Evolutionary conservation across 2,888 invertebrate genomes (phyloP), one percentile per base, ranked within the genome.

Genomic region (Abscondita cerata): DNA sequence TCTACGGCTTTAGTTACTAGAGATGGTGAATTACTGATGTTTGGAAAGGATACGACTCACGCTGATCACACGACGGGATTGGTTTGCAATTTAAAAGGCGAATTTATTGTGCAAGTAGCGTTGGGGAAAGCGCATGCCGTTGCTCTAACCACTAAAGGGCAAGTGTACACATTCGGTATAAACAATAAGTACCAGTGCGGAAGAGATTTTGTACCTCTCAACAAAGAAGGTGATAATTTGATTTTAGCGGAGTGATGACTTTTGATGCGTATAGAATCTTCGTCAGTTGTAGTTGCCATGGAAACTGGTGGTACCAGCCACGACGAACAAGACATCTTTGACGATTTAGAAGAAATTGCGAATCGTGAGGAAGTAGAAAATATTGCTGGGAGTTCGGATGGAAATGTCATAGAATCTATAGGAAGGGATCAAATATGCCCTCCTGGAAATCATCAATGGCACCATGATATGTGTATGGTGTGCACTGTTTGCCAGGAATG

Each of bases 181-280:
- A 98, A 98, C 80, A 98, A 98, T 78, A 96, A 97, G 78, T 96
- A 96, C 0, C 98, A 98, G 77, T 98, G 98, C 81, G 98, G 98
- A 2, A 83, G 96, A 66, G 94, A 94, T 71, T 93, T 91, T 74
- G 68, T 84, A 36, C 77, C 81, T n/a, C 83, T 85, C 66, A 82
- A 83, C 12, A 85, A 85, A 78, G 88, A 88, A 77, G 86, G 86
- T 83, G 75, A 81, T 80, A 31, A 33, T 48, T 16, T 38, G 36
- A 19, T 44, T 13, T 2, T 11, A 6, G 33, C n/a, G 5, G 12
- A 51, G 11, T 9, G 13, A n/a, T 34, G 51, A 20, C 3, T 16
- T 54, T 41, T 50, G 18, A 40, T 60, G 60, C 13, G 61, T 59
- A 38, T 48, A 71, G 72, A 70, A 64, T 64, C 65, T n/a, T 52